Evolutionary conservation across 1,140 invertebrate genomes (phyloP), one percentile per base, ranked within the genome.

Genomic region (Drosophila pseudoananassae): DNA sequence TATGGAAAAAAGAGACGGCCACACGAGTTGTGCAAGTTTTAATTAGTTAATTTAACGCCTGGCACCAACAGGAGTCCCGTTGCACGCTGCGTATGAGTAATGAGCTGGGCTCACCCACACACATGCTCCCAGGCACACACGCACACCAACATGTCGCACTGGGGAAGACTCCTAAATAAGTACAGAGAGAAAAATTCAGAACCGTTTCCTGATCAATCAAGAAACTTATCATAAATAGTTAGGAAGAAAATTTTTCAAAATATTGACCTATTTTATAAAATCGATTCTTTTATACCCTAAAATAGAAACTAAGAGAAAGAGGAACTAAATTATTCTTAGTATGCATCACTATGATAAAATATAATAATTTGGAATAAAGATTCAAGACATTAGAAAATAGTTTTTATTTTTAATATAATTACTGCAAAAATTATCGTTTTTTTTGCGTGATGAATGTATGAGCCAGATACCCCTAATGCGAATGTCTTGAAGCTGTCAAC

Each of bases 11-110:
- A 23, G 50, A 74, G 70, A 52, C 40, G 47, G 54, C 56, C 47
- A 27, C 53, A 69, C 38, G 57, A 78, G 82, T 70, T 88, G 71
- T 76, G 63, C 71, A 88, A 88, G 75, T 88, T 88, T 88, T 88
- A 88, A 88, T 88, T 88, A 88, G 83, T 88, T 88, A 88, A 88
- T 88, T 88, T 79, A 88, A 79, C 78, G 83, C 68, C 60, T 79
- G 78, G 79, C 83, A 66, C 70, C 83, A 76, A 76, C 66, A 68
- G 64, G 65, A 85, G 68, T 51, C 56, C 68, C 61, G 49, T 64
- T 74, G 55, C 73, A 74, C 40, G 38, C 59, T 61, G 83, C 78
- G 83, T 88, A 87, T 83, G 78, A 87, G 83, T 83, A 88, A 87
- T 87, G 74, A 76, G 72, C 52, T 47, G 17, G 31, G 50, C 71